Conservation (phyloP, 2,797 vertebrate genomes). For the Babyrousa celebensis region DNA sequence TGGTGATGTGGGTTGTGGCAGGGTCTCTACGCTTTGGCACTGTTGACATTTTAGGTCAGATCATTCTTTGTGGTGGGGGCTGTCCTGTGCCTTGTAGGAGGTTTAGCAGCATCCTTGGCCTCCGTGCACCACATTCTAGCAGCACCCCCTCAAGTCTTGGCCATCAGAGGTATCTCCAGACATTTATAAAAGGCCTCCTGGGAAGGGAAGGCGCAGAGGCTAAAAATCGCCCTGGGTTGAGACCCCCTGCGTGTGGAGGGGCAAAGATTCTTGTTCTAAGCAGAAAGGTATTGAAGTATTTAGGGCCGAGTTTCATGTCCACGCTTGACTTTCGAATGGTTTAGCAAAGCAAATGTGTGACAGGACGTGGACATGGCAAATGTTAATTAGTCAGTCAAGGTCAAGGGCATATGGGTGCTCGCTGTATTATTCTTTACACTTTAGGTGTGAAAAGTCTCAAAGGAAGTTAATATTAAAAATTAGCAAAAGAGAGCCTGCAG, state of each 20-base stretch:
- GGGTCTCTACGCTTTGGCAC: not conserved
- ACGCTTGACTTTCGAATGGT: not conserved
- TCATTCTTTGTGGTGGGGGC: not conserved
- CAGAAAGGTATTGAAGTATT: not conserved
- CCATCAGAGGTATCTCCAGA: not conserved
- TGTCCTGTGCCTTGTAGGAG: not conserved
- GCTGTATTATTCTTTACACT: not conserved
- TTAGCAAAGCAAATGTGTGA: not conserved
- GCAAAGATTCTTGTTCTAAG: not conserved
- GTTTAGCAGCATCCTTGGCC: not conserved
- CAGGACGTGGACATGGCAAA: not conserved
- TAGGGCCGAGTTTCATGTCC: not conserved
- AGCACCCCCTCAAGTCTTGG: not conserved
- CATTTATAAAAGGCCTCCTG: not conserved
- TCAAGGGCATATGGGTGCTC: not conserved
- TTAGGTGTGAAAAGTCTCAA: not conserved
- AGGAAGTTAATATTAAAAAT: not conserved
- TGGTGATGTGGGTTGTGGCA: not conserved
- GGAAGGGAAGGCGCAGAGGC: not conserved
- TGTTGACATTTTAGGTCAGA: not conserved
- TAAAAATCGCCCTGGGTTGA: not conserved
- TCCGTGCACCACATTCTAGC: not conserved
- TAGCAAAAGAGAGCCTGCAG: not conserved
- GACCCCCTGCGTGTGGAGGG: not conserved
- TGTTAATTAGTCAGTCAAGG: not conserved